Evolutionary conservation across 2,113 vertebrate genomes (phyloP).

Genomic region (Bubo scandiacus): DNA sequence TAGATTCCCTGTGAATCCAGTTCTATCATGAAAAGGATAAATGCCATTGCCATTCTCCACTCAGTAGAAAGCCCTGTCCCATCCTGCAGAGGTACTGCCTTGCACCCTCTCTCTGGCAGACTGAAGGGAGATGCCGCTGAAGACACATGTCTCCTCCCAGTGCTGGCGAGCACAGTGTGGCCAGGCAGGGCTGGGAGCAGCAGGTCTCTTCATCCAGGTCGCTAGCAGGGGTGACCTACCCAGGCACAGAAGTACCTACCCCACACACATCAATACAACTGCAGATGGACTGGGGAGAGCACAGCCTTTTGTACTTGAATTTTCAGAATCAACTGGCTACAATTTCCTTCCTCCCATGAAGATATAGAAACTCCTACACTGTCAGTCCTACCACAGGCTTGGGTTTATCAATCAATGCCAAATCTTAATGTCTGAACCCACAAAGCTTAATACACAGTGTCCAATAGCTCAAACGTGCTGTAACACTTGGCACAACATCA

Average conservation of each 20-base stretch:
- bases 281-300: background rate
- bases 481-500: background rate
- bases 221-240: background rate
- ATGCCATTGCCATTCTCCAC: background rate
- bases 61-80: background rate
- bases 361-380: background rate
- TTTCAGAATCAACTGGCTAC: background rate
- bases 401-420: background rate
- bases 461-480: background rate
- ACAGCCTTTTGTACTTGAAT: background rate
- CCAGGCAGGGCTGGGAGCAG: background rate
- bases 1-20: background rate
- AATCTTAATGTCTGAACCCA: background rate
- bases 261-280: background rate
- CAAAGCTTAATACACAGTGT: background rate
- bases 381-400: background rate
- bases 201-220: background rate
- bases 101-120: background rate
- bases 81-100: background rate
- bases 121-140: background rate
- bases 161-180: fast-evolving
- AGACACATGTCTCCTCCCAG: background rate
- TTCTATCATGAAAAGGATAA: background rate
- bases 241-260: background rate
- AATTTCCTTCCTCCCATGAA: background rate